Percentiles rank a stretch among this genome's conserved stretches.
These are phyloP conservation scores for Poecilobothrus nobilitatus DNA, from an alignment of 2,888 invertebrate species.

Conservation along the genomic window DNA sequence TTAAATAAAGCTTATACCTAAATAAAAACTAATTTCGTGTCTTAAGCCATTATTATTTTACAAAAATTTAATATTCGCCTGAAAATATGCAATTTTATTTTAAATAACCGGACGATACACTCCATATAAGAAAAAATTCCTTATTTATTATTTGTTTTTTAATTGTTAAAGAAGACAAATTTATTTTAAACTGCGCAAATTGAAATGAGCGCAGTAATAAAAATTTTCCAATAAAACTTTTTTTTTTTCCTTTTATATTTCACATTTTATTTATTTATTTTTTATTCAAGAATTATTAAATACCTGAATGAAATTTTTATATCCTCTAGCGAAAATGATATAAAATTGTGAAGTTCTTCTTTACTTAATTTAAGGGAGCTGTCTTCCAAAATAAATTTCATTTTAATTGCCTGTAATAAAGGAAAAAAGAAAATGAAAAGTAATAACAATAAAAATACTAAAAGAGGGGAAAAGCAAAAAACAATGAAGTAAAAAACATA, in stretches of 20 bases:
- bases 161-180: not conserved
- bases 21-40: too few species aligned
- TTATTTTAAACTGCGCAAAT: not conserved
- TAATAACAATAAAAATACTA: too few species aligned
- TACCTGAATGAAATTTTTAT: slow-evolving; percentile 1
- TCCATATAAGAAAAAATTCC: too few species aligned
- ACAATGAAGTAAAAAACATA: too few species aligned
- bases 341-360: not conserved
- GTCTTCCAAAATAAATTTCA: not conserved
- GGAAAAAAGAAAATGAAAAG: not conserved
- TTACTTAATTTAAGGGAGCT: not conserved
- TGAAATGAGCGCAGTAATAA: not conserved
- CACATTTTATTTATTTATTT: too few species aligned
- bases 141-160: too few species aligned
- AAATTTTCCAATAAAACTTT: not conserved
- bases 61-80: too few species aligned
- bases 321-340: not conserved
- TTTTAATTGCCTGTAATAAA: not conserved
- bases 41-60: too few species aligned
- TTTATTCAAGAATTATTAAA: not conserved
- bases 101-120: too few species aligned
- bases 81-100: too few species aligned
- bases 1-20: too few species aligned
- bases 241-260: not conserved
- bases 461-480: too few species aligned